Evolutionary conservation across 2,113 vertebrate genomes (phyloP), one percentile per base, ranked within the genome.

Genomic region (Gambusia affinis): DNA sequence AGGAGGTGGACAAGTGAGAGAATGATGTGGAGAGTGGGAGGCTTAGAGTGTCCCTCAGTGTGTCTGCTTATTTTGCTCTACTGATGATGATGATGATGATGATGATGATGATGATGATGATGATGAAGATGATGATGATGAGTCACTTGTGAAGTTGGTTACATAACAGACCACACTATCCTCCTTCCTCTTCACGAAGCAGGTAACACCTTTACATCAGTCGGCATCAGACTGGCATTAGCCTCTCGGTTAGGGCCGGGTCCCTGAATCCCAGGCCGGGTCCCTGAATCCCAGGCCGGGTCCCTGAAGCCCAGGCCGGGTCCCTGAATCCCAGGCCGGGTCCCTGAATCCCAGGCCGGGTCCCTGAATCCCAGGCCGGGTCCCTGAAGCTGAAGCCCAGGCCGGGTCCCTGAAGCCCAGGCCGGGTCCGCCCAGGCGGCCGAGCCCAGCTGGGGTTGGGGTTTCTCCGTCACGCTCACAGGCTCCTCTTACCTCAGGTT

Each of bases 101-200:
- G 88, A 86, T 89, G 89, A 76, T 87, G 92, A 92, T 42, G 88
- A 87, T 89, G 89, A 79, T 87, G 92, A 91, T 87, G 92, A 91
- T 93, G 92, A 79, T 87, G 92, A 91, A 86, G 92, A 91, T 93
- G 92, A 92, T 57, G 89, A 80, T 87, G 92, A 92, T 92, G 91
- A 92, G 86, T 93, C 91, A 93, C 86, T 92, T 84, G 85, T 87
- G 81, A 89, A 89, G 87, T 85, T 79, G 70, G 80, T 93, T 93
- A 85, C 79, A 92, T 92, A 93, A 93, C 84, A 80, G 78, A 81
- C 78, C 81, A 67, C 73, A 66, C 79, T 75, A 65, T 79, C 70
- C 69, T 90, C 76, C 82, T 93, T 93, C 88, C 88, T 89, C 91
- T 87, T 91, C 89, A 91, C 80, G 87, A 86, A 91, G 88, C 87